Base-by-base conservation (phyloP, 1,140 invertebrate species). In the Pentalonia nigronervosa region DNA sequence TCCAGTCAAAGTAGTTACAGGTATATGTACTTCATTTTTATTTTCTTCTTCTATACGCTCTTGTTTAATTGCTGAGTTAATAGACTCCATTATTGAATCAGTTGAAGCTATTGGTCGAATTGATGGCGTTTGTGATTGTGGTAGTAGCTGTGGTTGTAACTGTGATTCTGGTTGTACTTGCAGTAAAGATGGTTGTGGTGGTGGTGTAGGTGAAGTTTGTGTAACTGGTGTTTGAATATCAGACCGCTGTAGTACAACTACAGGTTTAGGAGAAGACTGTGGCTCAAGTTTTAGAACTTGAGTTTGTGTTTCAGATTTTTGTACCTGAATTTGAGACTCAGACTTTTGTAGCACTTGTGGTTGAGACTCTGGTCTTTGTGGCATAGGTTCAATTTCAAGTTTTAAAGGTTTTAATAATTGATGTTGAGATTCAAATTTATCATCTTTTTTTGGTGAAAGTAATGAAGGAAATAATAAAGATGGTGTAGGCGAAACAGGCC, bases 401-500 rank as follows among this genome's bases (percentile, higher is more conserved):
- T 88, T 93, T 34, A 81, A 25, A 88, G 86, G 21, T 93, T 88
- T 93, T 25, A 81, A 6, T 36, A 89, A 47, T n/a, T 88, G 60
- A 76, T 48, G 30, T 67, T 67, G 36, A 60, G 56, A 67, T 60
- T 88, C 56, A 60, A 34, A 47, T 88, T 84, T 84, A 50, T 93
- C 91, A 45, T 93, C 91, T 56, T 93, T 86, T 86, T 93, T 93
- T 50, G 91, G 91, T 84, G 91, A 93, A 56, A 95, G 92, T 25
- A 94, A 94, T 0, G 95, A 95, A 30, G 96, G 96, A 53, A 96
- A 94, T 3, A 95, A 95, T 45, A 95, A 95, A 7, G 96, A 95
- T 76, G 95, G 95, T 30, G 96, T 96, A 36, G 97, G 96, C 94
- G 96, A 96, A 2, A 97, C 96, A 2, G 97, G 97, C 88, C 97